These are phyloP conservation scores for Gallinago paraguaiae DNA, from an alignment of 2,113 vertebrate species.

Conservation along the genomic window DNA sequence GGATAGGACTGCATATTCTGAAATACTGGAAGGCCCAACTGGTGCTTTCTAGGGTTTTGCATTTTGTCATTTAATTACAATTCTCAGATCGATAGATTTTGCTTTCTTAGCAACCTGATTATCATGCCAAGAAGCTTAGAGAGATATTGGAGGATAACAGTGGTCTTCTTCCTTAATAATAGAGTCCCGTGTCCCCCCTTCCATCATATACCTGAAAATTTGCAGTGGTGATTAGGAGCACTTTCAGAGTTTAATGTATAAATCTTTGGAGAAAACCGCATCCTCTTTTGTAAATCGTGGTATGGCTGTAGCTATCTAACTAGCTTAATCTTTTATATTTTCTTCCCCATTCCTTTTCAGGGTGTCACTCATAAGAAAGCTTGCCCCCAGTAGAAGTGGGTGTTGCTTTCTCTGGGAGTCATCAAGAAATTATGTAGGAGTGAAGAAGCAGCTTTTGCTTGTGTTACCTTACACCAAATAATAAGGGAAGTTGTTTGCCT, in stretches of 20 bases:
- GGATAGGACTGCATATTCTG: background rate
- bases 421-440: background rate
- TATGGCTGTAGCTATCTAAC: background rate
- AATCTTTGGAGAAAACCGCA: background rate
- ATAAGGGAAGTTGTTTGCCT: background rate
- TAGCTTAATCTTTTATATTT: background rate
- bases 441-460: background rate
- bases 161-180: background rate
- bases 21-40: background rate
- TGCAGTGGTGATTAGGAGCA: background rate
- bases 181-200: background rate
- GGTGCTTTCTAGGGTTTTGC: background rate
- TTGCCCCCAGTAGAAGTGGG: background rate
- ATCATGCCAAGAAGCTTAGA: background rate
- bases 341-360: background rate
- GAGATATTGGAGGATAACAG: background rate
- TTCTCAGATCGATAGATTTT: background rate
- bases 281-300: background rate
- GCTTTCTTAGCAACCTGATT: background rate
- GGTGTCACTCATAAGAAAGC: background rate
- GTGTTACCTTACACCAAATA: background rate
- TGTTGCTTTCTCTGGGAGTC: slow-evolving; percentile 19
- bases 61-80: background rate
- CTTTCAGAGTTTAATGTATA: background rate
- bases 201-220: background rate